Conservation (phyloP, 2,888 invertebrate genomes). For the Bombylius discolor region DNA sequence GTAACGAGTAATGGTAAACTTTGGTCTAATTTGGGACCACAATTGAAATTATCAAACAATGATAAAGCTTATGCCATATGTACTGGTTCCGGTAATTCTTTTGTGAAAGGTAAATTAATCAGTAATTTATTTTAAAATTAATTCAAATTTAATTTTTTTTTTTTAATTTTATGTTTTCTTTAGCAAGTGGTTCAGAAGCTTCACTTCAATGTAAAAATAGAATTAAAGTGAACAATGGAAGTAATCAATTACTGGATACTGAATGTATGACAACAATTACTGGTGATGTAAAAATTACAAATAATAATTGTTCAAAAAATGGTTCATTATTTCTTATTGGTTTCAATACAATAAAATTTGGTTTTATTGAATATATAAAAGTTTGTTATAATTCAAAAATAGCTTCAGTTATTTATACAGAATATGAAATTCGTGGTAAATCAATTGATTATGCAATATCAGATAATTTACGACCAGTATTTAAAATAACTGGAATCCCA, state of each 20-base stretch:
- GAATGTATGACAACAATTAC: neutral
- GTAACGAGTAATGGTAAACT: neutral
- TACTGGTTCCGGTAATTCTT: neutral
- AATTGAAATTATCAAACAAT: neutral
- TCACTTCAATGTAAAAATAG: neutral
- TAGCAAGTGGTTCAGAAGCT: neutral
- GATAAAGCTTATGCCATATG: neutral
- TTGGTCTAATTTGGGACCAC: neutral
- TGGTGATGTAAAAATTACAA: neutral
- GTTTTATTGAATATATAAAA: conserved; percentile 20
- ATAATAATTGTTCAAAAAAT: neutral
- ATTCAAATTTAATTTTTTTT: neutral
- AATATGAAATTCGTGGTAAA: conserved; percentile 27
- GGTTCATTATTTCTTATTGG: conserved; percentile 4
- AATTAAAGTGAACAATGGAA: neutral
- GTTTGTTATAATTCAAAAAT: conserved; percentile 27
- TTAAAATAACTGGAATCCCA: conserved; percentile 23
- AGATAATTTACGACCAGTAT: conserved; percentile 10
- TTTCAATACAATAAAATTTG: neutral
- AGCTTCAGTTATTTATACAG: conserved; percentile 26
- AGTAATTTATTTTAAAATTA: neutral
- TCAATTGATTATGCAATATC: conserved; percentile 18
- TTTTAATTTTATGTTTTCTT: neutral
- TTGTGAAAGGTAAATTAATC: neutral
- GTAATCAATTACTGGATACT: neutral